Percentiles rank a stretch among this genome's conserved stretches.
phyloP scores from a whole-genome alignment of 2,888 invertebrate species.

The Operophtera brumata region DNA sequence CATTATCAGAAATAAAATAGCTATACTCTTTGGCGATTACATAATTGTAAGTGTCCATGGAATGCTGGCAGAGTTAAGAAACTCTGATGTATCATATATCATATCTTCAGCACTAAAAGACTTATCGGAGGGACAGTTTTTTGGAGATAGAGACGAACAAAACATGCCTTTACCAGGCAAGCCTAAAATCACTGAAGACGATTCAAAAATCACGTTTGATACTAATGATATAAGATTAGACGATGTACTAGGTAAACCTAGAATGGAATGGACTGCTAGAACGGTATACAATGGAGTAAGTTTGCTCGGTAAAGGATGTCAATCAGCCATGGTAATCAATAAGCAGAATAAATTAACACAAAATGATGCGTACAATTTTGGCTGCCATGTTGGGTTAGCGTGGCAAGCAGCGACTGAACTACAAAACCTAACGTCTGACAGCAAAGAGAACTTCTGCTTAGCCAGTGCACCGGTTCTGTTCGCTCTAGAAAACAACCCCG shows the following conservation, averaged over 20 bases:
- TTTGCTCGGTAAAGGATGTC: slow-evolving; percentile 86
- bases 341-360: slow-evolving; percentile 85
- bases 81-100: slow-evolving; percentile 87
- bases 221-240: slow-evolving; percentile 61
- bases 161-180: slow-evolving; percentile 87
- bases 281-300: slow-evolving; percentile 86
- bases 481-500: slow-evolving; percentile 88
- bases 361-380: slow-evolving; percentile 88
- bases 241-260: slow-evolving; percentile 79
- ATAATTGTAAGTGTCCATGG: slow-evolving; percentile 89
- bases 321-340: slow-evolving; percentile 88
- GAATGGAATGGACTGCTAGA: slow-evolving; percentile 86
- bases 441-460: slow-evolving; percentile 84
- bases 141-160: slow-evolving; percentile 87
- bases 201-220: slow-evolving; percentile 64
- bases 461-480: slow-evolving; percentile 92
- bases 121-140: slow-evolving; percentile 90
- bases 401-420: slow-evolving; percentile 85
- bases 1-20: slow-evolving; percentile 93
- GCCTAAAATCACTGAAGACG: slow-evolving; percentile 67
- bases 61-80: slow-evolving; percentile 87
- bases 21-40: slow-evolving; percentile 92
- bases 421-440: slow-evolving; percentile 78
- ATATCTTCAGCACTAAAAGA: slow-evolving; percentile 91
- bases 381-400: slow-evolving; percentile 89